These are phyloP conservation scores for Nasonia oneida DNA, from an alignment of 2,888 invertebrate species.

Conservation along the genomic window DNA sequence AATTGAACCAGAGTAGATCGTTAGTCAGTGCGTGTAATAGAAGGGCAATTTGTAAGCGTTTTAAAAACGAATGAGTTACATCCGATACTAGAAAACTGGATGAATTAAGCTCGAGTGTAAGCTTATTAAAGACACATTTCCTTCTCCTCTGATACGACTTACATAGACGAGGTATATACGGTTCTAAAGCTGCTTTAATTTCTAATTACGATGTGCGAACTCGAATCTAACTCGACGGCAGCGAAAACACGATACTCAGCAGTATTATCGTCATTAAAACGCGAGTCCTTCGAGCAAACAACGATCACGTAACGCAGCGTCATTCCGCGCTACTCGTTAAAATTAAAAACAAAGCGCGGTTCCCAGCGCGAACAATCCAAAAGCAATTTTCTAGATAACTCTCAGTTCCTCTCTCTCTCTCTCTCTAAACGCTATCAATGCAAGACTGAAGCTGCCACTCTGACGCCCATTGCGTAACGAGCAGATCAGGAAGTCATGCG, in stretches of 20 bases:
- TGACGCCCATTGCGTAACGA: neutral
- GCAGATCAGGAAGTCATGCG: slow-evolving; percentile 6
- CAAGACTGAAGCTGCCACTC: neutral
- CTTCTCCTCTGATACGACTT: neutral
- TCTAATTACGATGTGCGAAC: neutral
- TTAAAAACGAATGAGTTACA: neutral
- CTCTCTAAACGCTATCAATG: neutral
- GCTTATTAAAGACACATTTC: neutral
- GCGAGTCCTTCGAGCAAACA: neutral
- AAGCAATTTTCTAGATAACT: neutral
- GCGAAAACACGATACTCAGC: neutral
- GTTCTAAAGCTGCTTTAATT: neutral
- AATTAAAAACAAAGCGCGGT: neutral
- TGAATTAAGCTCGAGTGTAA: neutral
- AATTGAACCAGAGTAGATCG: neutral
- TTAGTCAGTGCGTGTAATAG: neutral
- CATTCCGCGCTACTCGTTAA: neutral
- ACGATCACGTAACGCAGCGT: slow-evolving; percentile 1
- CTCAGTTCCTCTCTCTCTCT: neutral
- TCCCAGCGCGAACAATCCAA: neutral
- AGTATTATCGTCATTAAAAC: neutral
- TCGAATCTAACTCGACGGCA: neutral
- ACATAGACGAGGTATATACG: neutral
- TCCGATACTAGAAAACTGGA: slow-evolving; percentile 32
- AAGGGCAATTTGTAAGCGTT: neutral